These are phyloP conservation scores for Eulemur albifrons DNA, from an alignment of 2,797 vertebrate species.

Conservation along the genomic window DNA sequence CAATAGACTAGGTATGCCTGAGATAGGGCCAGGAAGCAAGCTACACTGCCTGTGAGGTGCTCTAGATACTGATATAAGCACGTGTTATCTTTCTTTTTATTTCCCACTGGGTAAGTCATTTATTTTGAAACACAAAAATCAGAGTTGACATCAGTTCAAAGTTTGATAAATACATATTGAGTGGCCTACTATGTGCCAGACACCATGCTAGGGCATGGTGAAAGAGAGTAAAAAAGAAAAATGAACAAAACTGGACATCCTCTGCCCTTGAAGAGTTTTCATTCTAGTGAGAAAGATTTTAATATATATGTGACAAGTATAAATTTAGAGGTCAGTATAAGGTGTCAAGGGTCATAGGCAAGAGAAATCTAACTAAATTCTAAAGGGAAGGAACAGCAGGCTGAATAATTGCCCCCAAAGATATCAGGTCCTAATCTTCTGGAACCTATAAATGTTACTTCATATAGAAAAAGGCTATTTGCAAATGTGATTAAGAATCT, in stretches of 20 bases:
- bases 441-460: not conserved
- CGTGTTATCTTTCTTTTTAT: not conserved
- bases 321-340: not conserved
- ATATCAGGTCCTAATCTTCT: not conserved
- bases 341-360: too few relatives aligned
- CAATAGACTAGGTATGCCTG: not conserved
- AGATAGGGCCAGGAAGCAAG: not conserved
- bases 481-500: not conserved
- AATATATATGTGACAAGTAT: not conserved
- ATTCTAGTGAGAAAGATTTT: not conserved
- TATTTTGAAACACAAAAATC: not conserved
- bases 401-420: not conserved
- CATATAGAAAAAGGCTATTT: not conserved
- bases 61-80: not conserved
- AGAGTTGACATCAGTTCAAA: not conserved
- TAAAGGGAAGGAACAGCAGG: not conserved
- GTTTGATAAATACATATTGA: not conserved
- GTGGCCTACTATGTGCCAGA: not conserved
- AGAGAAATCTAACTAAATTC: not conserved
- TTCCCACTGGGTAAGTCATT: not conserved
- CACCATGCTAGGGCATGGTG: not conserved
- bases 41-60: not conserved
- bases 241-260: not conserved
- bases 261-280: not conserved
- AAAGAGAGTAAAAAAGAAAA: not conserved